A percentile compares a stretch with the other conserved stretches of the same genome.
Evolutionary conservation across 2,797 vertebrate genomes (phyloP).

Genomic region (Lacerta bilineata): DNA sequence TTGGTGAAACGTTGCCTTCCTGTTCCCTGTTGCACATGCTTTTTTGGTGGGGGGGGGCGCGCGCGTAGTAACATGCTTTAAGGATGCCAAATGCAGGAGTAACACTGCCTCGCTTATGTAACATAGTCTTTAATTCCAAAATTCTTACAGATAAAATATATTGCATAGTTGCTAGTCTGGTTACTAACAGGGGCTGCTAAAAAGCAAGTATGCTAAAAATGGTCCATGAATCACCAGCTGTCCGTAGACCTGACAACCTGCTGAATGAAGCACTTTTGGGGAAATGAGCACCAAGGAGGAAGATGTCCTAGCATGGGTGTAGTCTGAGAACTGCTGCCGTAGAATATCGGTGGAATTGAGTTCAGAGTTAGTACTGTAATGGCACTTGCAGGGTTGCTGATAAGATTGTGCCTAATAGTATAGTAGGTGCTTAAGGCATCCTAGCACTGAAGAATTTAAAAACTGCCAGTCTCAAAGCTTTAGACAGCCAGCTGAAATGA

Average conservation of each 20-base stretch:
- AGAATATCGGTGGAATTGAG: neutral
- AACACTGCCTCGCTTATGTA: neutral
- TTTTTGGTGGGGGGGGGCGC: no score
- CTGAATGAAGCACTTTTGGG: neutral
- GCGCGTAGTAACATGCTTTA: neutral
- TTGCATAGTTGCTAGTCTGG: neutral
- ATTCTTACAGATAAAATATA: neutral
- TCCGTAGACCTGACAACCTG: neutral
- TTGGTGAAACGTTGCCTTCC: accelerated
- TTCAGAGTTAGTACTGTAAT: neutral
- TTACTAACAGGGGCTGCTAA: neutral
- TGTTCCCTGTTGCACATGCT: neutral
- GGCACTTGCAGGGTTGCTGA: neutral
- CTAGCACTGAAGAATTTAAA: neutral
- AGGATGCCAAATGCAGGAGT: neutral
- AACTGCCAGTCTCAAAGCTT: neutral
- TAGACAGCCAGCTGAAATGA: neutral
- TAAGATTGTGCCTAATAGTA: neutral
- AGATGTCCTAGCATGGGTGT: neutral
- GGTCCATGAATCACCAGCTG: no score
- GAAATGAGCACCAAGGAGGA: neutral
- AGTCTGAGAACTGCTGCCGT: neutral
- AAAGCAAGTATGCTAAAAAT: neutral
- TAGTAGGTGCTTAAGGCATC: neutral
- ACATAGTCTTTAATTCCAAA: neutral